Conservation (phyloP, 1,140 invertebrate genomes). For the Drosophila orosa region DNA sequence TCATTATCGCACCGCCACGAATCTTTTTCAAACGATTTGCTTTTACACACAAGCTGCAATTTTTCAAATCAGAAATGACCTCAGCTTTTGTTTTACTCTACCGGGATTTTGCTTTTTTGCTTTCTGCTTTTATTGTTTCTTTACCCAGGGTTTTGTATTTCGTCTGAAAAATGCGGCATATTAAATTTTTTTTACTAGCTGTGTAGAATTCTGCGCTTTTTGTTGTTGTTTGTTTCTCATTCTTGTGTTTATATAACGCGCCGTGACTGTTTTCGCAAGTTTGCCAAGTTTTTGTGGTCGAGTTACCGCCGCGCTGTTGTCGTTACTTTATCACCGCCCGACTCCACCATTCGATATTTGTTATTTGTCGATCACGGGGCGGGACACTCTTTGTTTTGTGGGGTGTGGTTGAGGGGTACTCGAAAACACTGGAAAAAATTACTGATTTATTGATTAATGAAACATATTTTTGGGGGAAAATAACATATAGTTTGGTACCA, state of each 20-base stretch:
- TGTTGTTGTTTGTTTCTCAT: slow-evolving; percentile 15
- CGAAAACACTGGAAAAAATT: slow-evolving; percentile 1
- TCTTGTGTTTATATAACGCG: slow-evolving; percentile 55
- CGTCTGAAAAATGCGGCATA: slow-evolving; percentile 62
- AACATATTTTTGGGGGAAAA: background rate
- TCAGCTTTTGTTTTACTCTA: slow-evolving; percentile 51
- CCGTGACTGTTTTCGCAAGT: slow-evolving; percentile 76
- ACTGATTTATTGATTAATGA: background rate
- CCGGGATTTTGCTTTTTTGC: background rate
- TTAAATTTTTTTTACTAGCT: slow-evolving; percentile 54
- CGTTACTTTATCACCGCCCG: slow-evolving; percentile 36
- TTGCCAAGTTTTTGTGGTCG: slow-evolving; percentile 51
- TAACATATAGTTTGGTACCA: background rate
- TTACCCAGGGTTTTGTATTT: slow-evolving; percentile 44
- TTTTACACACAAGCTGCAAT: slow-evolving; percentile 42
- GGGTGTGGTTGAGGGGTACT: slow-evolving; percentile 53
- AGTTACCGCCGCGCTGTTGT: slow-evolving; percentile 39
- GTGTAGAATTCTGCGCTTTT: slow-evolving; percentile 48
- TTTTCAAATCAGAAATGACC: slow-evolving; percentile 65
- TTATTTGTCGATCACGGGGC: slow-evolving; percentile 59
- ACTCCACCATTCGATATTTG: slow-evolving; percentile 44
- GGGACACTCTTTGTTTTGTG: slow-evolving; percentile 37
- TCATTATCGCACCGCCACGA: slow-evolving; percentile 39
- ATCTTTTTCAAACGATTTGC: slow-evolving; percentile 40
- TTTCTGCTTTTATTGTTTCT: slow-evolving; percentile 13